phyloP scores from a whole-genome alignment of 2,113 vertebrate species.

The Ibidorhyncha struthersii region DNA sequence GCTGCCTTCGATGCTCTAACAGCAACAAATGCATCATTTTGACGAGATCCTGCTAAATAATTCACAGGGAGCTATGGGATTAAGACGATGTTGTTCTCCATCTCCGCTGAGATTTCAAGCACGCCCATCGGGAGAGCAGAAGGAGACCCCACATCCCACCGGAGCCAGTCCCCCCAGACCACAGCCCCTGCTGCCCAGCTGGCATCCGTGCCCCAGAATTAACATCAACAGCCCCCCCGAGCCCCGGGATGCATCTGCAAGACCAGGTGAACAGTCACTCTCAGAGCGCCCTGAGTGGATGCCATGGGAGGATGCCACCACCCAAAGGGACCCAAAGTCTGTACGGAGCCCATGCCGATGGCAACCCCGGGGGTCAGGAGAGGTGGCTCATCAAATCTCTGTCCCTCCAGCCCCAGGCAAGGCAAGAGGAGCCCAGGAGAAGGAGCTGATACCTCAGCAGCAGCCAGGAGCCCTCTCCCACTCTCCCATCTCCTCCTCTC shows the following conservation, averaged over 20 bases:
- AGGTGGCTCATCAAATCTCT: not conserved
- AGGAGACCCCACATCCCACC: conserved; percentile 13
- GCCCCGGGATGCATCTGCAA: not conserved
- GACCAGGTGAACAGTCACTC: not conserved
- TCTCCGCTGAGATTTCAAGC: conserved; percentile 63
- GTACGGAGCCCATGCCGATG: not conserved
- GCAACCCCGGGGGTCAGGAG: not conserved
- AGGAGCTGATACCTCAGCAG: not conserved
- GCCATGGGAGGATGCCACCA: not conserved
- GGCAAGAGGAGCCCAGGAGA: not conserved
- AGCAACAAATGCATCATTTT: conserved; percentile 65
- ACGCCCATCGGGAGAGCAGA: conserved; percentile 41
- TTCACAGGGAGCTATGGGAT: conserved; percentile 62
- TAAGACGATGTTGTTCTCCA: conserved; percentile 63
- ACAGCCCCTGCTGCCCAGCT: not conserved
- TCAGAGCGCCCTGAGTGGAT: not conserved
- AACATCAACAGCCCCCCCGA: fast-evolving
- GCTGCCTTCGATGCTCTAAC: conserved; percentile 44
- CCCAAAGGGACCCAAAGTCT: not conserved
- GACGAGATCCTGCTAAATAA: conserved; percentile 73
- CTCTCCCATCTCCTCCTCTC: not conserved
- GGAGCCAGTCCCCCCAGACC: not conserved
- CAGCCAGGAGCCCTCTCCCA: not conserved
- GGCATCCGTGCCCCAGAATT: not conserved
- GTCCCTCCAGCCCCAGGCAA: not conserved